Percentiles rank a stretch among this genome's conserved stretches.
Conservation (phyloP, 2,113 vertebrate species). For the Nansenia antarctica region DNA sequence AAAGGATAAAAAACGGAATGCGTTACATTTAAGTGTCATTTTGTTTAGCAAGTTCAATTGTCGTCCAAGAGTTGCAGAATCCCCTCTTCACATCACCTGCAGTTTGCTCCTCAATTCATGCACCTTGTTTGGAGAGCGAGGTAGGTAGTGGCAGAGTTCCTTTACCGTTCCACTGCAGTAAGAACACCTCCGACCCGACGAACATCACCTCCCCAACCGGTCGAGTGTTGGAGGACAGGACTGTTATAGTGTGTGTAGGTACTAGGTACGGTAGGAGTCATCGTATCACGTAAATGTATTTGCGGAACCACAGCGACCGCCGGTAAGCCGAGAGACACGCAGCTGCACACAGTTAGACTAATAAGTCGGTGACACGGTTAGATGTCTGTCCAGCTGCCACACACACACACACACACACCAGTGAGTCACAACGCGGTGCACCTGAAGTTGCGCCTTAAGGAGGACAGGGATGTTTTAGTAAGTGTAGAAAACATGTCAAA, state of each 20-base stretch:
- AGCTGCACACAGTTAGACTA: slow-evolving; percentile 44
- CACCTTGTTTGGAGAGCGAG: no score
- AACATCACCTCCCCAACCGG: no score
- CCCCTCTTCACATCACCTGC: no score
- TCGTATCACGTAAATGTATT: slow-evolving; percentile 51
- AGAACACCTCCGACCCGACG: no score
- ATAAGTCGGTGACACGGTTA: slow-evolving; percentile 46
- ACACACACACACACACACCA: slow-evolving; percentile 18
- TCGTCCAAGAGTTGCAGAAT: no score
- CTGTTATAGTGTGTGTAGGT: background rate
- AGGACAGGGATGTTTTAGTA: background rate
- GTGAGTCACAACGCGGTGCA: slow-evolving; percentile 35
- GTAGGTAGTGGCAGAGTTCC: no score
- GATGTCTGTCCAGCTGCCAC: slow-evolving; percentile 51
- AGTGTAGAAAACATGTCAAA: background rate
- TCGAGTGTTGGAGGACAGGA: background rate
- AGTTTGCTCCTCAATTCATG: no score
- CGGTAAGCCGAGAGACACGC: slow-evolving; percentile 55
- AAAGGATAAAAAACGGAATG: no score
- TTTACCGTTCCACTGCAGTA: no score
- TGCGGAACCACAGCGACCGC: slow-evolving; percentile 46
- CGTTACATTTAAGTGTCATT: no score
- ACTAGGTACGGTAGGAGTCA: no score
- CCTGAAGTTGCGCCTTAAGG: background rate
- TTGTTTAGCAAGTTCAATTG: no score